Conservation (phyloP, 2,797 vertebrate genomes). For the Enteromius argenteus region DNA sequence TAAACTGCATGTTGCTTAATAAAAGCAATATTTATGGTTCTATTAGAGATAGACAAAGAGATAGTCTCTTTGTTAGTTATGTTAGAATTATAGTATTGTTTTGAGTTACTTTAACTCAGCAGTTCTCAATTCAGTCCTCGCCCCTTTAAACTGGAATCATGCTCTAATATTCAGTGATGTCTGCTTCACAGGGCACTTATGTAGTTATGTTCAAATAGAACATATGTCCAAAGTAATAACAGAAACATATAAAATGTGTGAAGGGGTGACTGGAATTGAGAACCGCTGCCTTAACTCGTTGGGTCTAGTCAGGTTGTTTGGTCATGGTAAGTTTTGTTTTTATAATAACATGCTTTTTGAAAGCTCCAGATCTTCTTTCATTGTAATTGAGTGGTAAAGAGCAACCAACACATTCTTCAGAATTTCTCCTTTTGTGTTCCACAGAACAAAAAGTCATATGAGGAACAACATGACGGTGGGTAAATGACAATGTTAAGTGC, state of each 20-base stretch:
- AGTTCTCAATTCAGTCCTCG: no score
- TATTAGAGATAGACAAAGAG: background rate
- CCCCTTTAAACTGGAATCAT: no score
- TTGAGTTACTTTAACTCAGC: background rate
- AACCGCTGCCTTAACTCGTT: background rate
- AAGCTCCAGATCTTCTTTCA: background rate
- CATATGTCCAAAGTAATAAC: no score
- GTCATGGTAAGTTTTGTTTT: background rate
- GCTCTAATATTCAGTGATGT: no score
- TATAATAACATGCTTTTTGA: background rate
- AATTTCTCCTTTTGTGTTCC: background rate
- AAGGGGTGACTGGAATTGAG: no score
- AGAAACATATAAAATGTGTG: no score
- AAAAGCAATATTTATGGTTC: background rate
- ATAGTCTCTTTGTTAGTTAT: background rate
- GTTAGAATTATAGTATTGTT: background rate
- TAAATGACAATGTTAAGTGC: background rate
- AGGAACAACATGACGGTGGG: background rate
- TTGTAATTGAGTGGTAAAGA: background rate
- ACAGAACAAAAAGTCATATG: background rate
- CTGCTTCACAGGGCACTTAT: no score
- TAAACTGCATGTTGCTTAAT: background rate
- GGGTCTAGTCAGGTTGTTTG: background rate
- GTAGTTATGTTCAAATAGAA: no score
- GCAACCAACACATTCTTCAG: background rate